A percentile compares a stretch with the other conserved stretches of the same genome.
Conservation (phyloP, 1,140 invertebrate species). For the Daktulosphaira vitifoliae region DNA sequence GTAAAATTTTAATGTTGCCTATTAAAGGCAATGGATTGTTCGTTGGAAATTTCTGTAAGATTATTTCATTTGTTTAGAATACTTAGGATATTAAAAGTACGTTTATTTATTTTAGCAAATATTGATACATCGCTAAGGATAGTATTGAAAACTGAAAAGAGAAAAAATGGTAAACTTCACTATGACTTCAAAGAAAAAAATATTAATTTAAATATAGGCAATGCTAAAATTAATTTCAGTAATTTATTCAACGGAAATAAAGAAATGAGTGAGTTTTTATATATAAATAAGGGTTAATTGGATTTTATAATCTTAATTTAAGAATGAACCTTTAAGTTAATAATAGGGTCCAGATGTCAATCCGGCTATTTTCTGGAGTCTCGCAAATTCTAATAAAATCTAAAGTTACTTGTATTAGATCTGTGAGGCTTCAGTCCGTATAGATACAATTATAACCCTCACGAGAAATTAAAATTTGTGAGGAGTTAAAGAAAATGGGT, state of each 20-base stretch:
- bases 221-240: constrained; percentile 35
- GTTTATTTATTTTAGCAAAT: constrained; percentile 36
- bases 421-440: too few species aligned
- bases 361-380: too few species aligned
- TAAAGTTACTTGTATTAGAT: too few species aligned
- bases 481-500: too few species aligned
- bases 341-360: too few species aligned
- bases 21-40: constrained; percentile 36
- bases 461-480: too few species aligned
- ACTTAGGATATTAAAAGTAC: background rate
- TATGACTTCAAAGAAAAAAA: constrained; percentile 34
- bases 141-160: constrained; percentile 8
- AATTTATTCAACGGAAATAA: constrained; percentile 39
- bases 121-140: constrained; percentile 17
- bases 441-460: too few species aligned
- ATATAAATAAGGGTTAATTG: too few species aligned
- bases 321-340: too few species aligned
- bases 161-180: constrained; percentile 34
- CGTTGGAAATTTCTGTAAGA: constrained; percentile 37
- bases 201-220: constrained; percentile 34
- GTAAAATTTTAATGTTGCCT: constrained; percentile 35
- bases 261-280: constrained; percentile 35
- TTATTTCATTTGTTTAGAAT: background rate
- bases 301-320: background rate
- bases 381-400: too few species aligned